Base-by-base conservation (phyloP, 2,888 invertebrate genomes). In the Desoria tigrina region DNA sequence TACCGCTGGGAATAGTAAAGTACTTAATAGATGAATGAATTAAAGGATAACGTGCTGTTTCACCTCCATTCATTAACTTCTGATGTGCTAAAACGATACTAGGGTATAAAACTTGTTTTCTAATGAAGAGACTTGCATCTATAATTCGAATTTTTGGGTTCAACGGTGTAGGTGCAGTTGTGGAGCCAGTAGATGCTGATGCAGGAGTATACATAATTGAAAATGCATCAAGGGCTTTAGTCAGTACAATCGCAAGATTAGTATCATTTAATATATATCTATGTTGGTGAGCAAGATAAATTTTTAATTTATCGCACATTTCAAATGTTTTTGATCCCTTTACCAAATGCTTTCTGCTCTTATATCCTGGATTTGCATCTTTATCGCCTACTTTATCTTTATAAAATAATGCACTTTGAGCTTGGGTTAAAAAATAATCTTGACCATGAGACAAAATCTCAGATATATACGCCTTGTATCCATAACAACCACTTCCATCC, bases 1-100 rank as follows among this genome's bases (percentile, higher is more conserved):
- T 71, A 9, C 72, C 73, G 14, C 26, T 24, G 0, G 72, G 69
- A 21, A 78, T 67, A 1, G 74, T 73, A 45, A 73, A 74, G 2
- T 61, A 65, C 64, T 72, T 71, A 2, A 74, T 56, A n/a, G 73
- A 63, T 9, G 66, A 68, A 14, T 67, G 27, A 14, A 55, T 65
- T 6, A 70, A 49, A 1, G 74, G 74, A 61, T 77, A 77, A 66
- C 68, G 68, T 1, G 73, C 75, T 4, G 53, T 57, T 14, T 67
- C 24, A 1, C 69, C 63, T 4, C 59, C 59, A 39, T 65, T 66
- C n/a, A 76, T 50, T 1, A 74, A 59, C 37, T 67, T 68, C 7
- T 68, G 70, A 68, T 76, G 77, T 9, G 70, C 69, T 1, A 76
- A 16, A 0, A 71, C 45, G 2, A 77, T 69, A n/a, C 61, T 65